phyloP scores from a whole-genome alignment of 2,797 vertebrate species.

The Danio tinwini region DNA sequence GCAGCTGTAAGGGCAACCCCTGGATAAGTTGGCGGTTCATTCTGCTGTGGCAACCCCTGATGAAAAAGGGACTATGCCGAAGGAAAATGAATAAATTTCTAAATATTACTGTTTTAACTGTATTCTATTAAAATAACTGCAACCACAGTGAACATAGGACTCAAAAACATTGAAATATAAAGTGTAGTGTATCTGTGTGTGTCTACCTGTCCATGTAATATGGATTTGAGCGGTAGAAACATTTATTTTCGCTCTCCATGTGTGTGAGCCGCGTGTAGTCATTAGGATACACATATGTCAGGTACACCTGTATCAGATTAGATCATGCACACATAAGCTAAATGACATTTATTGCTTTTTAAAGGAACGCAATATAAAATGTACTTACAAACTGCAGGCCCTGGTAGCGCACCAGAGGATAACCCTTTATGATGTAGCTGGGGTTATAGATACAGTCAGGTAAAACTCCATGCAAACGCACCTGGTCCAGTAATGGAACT shows the following conservation, averaged over 20 bases:
- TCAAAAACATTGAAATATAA: neutral
- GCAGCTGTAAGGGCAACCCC: too few relatives aligned
- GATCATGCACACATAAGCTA: neutral
- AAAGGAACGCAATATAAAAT: neutral
- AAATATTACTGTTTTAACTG: neutral
- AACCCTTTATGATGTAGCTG: slow-evolving; percentile 88
- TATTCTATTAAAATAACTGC: neutral
- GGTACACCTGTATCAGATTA: slow-evolving; percentile 80
- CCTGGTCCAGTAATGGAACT: slow-evolving; percentile 86
- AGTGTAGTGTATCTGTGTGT: neutral
- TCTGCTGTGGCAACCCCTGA: too few relatives aligned
- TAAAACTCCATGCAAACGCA: slow-evolving; percentile 78
- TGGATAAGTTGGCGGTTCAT: too few relatives aligned
- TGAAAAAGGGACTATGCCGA: too few relatives aligned
- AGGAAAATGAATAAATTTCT: too few relatives aligned
- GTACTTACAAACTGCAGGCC: slow-evolving; percentile 93
- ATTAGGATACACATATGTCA: slow-evolving; percentile 92
- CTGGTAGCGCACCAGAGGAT: slow-evolving; percentile 87
- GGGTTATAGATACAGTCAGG: slow-evolving; percentile 89
- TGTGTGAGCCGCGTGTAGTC: slow-evolving; percentile 94
- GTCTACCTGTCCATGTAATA: slow-evolving; percentile 66
- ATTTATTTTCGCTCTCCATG: slow-evolving; percentile 92
- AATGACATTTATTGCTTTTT: neutral
- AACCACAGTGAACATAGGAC: neutral
- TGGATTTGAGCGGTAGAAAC: slow-evolving; percentile 82